Evolutionary conservation across 2,113 vertebrate species (phyloP), one percentile per base, ranked within the genome.

Genomic region (Xenopus borealis): DNA sequence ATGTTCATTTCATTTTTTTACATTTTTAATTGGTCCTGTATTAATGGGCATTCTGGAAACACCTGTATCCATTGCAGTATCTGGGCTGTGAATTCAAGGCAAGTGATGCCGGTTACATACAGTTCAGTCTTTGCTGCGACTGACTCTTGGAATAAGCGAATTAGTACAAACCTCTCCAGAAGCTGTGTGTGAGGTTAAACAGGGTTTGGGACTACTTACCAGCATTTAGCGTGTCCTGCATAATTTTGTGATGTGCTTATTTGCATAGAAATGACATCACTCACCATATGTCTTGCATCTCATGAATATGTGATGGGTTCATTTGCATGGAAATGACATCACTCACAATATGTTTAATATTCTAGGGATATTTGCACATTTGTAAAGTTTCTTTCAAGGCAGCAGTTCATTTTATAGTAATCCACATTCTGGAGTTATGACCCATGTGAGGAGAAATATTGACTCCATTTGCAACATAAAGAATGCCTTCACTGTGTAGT

Each of bases 181-280:
- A 50, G 47, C 47, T 3, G 12, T 12, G 9, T 59, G 6, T 61
- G 58, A 55, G 17, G 14, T 55, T 55, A 55, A 55, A n/a, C 14
- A 55, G 14, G 14, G 53, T 55, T n/a, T 16, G 17, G 12, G 3
- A 55, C 14, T 55, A 16, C 14, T 55, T 55, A 8, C 53, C 14
- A 4, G 17, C 53, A 18, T 55, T 55, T 7, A n/a, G 53, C 17
- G 16, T 55, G 53, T n/a, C 53, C 17, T 55, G 53, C 16, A 55
- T 55, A 7, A n/a, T 55, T n/a, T 16, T 55, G 17, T 16, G 16
- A 55, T 55, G 14, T 55, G 14, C 16, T 0, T 16, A 55, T 55
- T 55, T 55, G 53, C 53, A 55, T 55, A 55, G 53, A 55, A 55
- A 55, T 55, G 53, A 55, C 53, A 55, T 55, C 53, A 55, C 53